phyloP scores from a whole-genome alignment of 2,797 vertebrate species.

The Eidolon dupreanum region DNA sequence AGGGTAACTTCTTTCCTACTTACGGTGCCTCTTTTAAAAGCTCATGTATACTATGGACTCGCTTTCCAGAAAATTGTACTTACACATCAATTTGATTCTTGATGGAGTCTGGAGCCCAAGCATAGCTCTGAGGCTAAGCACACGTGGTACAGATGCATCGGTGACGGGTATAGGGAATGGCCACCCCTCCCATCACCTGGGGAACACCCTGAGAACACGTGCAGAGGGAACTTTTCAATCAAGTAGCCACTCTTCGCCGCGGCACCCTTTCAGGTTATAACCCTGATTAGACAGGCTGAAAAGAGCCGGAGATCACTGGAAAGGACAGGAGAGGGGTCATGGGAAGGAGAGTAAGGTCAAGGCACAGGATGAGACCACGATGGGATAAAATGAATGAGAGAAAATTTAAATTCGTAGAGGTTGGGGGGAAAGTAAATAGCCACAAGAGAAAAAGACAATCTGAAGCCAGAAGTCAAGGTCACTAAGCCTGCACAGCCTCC shows the following conservation, averaged over 20 bases:
- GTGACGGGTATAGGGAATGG: not conserved
- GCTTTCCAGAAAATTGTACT: not conserved
- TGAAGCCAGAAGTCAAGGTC: not conserved
- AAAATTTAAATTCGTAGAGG: not conserved
- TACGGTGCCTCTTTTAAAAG: not conserved
- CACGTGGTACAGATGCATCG: not conserved
- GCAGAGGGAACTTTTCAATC: not conserved
- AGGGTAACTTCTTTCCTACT: not conserved
- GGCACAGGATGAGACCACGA: not conserved
- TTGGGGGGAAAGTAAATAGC: not conserved
- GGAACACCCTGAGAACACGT: not conserved
- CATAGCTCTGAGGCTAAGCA: not conserved
- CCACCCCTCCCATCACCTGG: not conserved
- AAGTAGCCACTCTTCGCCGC: not conserved
- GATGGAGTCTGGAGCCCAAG: not conserved
- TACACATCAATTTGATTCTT: not conserved
- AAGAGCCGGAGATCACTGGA: not conserved
- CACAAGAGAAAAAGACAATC: not conserved
- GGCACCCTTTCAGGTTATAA: not conserved
- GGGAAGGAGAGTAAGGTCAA: not conserved
- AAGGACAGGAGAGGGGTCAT: not conserved
- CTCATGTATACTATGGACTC: not conserved
- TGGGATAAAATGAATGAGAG: not conserved
- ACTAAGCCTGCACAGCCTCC: not conserved
- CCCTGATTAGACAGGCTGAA: not conserved